phyloP scores from a whole-genome alignment of 2,888 invertebrate species.

The Hypercompe scribonia region DNA sequence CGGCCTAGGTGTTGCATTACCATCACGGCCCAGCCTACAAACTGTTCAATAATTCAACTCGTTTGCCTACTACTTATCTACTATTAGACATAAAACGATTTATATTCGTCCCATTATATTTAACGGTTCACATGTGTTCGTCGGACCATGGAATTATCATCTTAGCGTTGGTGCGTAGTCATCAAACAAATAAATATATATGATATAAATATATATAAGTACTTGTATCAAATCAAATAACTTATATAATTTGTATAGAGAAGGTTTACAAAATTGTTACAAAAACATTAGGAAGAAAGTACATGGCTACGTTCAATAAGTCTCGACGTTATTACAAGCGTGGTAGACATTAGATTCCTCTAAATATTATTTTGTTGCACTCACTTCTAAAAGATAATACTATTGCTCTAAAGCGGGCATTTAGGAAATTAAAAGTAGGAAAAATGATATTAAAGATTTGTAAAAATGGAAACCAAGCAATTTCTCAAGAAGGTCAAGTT shows the following conservation, averaged over 20 bases:
- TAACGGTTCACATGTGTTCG: not conserved
- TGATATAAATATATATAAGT: not conserved
- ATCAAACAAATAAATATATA: no score
- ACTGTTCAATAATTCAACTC: slow-evolving; percentile 36
- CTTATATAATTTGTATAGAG: no score
- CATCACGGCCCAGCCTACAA: not conserved
- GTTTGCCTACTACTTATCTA: slow-evolving; percentile 15
- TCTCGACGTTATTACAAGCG: no score
- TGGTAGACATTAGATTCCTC: no score
- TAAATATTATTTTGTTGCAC: not conserved
- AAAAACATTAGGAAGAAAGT: not conserved
- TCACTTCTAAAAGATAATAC: not conserved
- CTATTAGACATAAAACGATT: slow-evolving; percentile 7
- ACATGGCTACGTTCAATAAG: no score
- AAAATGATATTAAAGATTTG: not conserved
- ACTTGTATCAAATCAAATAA: no score
- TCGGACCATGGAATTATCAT: not conserved
- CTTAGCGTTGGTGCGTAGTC: not conserved
- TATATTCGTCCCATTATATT: not conserved
- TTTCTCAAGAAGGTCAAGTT: no score
- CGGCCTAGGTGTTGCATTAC: slow-evolving; percentile 21
- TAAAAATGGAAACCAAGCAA: not conserved
- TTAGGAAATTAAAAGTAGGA: not conserved
- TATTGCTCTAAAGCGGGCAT: not conserved
- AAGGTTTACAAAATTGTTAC: no score